Percentiles rank a stretch among this genome's conserved stretches.
Evolutionary conservation across 2,113 vertebrate species (phyloP).

Genomic region (Pangasianodon hypophthalmus): DNA sequence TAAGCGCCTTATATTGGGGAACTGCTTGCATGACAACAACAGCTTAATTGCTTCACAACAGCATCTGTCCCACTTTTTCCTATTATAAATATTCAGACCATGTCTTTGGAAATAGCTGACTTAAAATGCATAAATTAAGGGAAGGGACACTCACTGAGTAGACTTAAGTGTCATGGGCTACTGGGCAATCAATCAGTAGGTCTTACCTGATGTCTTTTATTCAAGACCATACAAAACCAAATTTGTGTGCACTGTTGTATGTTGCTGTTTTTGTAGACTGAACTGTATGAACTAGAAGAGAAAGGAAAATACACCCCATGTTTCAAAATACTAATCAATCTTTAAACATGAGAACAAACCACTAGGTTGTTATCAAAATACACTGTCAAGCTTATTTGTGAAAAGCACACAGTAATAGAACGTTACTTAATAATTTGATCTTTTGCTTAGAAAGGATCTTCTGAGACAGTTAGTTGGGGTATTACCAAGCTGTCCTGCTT

Average conservation of each 20-base stretch:
- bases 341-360: neutral
- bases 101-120: slow-evolving; percentile 11
- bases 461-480: neutral
- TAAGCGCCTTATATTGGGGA: neutral
- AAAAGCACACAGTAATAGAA: neutral
- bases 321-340: neutral
- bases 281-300: neutral
- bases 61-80: neutral
- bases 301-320: neutral
- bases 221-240: neutral
- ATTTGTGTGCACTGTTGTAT: neutral
- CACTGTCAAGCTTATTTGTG: neutral
- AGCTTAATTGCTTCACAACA: neutral
- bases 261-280: neutral
- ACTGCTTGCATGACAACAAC: slow-evolving; percentile 16
- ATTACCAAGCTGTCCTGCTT: slow-evolving; percentile 37
- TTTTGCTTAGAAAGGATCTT: neutral
- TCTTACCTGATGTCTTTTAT: slow-evolving; percentile 2
- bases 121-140: slow-evolving; percentile 3
- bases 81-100: slow-evolving; percentile 9
- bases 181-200: neutral
- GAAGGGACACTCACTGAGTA: neutral
- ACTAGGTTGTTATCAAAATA: too few species aligned
- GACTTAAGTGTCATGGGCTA: neutral
- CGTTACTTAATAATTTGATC: neutral